These are phyloP conservation scores for Pediacus dermestoides DNA, from an alignment of 2,888 invertebrate species.

Conservation along the genomic window DNA sequence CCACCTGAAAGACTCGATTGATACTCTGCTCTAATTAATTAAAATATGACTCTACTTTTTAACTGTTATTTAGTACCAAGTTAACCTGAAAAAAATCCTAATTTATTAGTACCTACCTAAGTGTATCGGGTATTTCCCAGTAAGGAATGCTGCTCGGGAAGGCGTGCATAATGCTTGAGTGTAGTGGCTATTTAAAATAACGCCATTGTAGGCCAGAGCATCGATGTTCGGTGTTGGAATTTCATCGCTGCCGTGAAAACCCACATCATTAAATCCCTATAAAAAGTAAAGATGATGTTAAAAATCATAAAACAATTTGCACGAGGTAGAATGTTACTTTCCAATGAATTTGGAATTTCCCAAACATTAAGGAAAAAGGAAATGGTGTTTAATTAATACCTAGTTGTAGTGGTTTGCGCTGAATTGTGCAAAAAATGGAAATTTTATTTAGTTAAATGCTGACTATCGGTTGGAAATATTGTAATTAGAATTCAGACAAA, in stretches of 20 bases:
- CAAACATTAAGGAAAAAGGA: no score
- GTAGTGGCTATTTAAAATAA: slow-evolving; percentile 85
- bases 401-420: no score
- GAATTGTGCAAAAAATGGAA: no score
- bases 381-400: no score
- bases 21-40: no score
- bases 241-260: slow-evolving; percentile 85
- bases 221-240: slow-evolving; percentile 91
- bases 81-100: no score
- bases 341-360: no score
- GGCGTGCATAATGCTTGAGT: slow-evolving; percentile 86
- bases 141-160: slow-evolving; percentile 75
- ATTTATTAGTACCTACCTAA: slow-evolving; percentile 62
- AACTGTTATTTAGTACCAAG: neutral
- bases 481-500: no score
- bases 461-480: no score
- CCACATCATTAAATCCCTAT: slow-evolving; percentile 90
- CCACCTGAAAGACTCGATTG: no score
- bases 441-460: no score
- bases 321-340: no score
- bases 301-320: neutral
- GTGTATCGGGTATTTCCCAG: slow-evolving; percentile 86
- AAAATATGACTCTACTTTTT: neutral
- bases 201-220: slow-evolving; percentile 77
- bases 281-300: neutral